Evolutionary conservation across 2,888 invertebrate species (phyloP), one percentile per base, ranked within the genome.

Genomic region (Chrysolina oricalcia): DNA sequence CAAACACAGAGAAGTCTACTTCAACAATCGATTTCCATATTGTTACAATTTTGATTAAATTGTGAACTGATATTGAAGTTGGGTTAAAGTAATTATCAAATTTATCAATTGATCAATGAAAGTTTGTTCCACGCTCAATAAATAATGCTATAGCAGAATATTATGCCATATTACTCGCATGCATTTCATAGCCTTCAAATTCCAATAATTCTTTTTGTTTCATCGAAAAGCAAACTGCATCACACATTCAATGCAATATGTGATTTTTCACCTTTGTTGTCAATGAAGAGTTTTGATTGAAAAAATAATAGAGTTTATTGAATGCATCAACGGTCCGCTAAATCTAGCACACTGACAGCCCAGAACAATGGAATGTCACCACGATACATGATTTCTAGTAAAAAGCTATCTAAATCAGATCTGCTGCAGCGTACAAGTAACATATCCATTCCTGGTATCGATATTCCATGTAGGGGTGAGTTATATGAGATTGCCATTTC

Each of bases 391-490:
- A 27, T 68, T 67, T 21, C 50, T 48, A 27, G 67, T 53, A 50
- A 40, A 53, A 41, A 40, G 40, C 53, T 74, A 76, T 76, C 76
- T 74, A 71, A 73, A 76, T 74, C 76, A 76, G 56, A 76, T 74
- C 76, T 70, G 19, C 73, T 74, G 70, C 72, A 73, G 62, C 59
- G 19, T 56, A 71, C 64, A 64, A 68, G 59, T 56, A 35, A 65
- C 63, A 65, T 70, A 43, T 64, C n/a, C 59, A 35, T 59, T 27
- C 59, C 66, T 46, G 43, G 17, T 15, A 66, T 66, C 66, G 48
- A 66, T 66, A 66, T 66, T 48, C 46, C 23, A 66, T 43, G 15
- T 21, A 11, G 43, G n/a, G 46, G 43, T 11, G 43, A 9, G n/a
- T n/a, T 46, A 10, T 15, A n/a, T 19, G 41, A 6, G 64, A 17